Evolutionary conservation across 2,797 vertebrate genomes (phyloP).

Genomic region (Falco columbarius): DNA sequence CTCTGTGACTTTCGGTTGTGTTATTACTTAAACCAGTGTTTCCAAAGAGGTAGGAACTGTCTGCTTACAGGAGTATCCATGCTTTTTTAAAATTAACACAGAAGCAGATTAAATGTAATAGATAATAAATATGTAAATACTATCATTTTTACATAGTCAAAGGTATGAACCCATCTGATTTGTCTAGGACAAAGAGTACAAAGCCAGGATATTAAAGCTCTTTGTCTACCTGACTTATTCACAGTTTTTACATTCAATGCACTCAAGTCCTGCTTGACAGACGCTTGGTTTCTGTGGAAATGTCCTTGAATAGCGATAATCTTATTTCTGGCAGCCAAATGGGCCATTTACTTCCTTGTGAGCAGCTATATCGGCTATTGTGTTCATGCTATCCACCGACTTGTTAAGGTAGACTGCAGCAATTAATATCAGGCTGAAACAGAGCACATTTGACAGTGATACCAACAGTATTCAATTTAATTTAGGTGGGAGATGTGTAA

Average conservation of each 20-base stretch:
- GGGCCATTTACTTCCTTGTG: neutral
- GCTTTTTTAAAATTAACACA: neutral
- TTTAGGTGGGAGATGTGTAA: neutral
- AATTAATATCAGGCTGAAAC: neutral
- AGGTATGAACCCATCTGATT: neutral
- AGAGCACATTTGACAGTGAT: slow-evolving; percentile 6
- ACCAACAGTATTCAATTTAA: neutral
- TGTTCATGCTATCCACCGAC: neutral
- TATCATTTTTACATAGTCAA: neutral
- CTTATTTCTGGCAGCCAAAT: slow-evolving; percentile 59
- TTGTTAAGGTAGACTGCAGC: neutral
- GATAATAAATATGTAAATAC: neutral
- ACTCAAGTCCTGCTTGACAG: slow-evolving; percentile 46
- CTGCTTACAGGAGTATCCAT: neutral
- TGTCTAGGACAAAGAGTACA: neutral
- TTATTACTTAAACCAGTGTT: neutral
- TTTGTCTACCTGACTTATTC: neutral
- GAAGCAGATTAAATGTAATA: neutral
- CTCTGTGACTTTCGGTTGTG: neutral
- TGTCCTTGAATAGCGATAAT: slow-evolving; percentile 40
- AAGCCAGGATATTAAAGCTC: neutral
- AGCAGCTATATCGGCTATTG: neutral
- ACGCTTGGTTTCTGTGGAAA: slow-evolving; percentile 23
- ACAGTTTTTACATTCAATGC: slow-evolving; percentile 13
- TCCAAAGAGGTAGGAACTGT: neutral